Percentiles rank a stretch among this genome's conserved stretches.
phyloP scores from a whole-genome alignment of 2,888 invertebrate species.

The Lycocerus yunnanus region DNA sequence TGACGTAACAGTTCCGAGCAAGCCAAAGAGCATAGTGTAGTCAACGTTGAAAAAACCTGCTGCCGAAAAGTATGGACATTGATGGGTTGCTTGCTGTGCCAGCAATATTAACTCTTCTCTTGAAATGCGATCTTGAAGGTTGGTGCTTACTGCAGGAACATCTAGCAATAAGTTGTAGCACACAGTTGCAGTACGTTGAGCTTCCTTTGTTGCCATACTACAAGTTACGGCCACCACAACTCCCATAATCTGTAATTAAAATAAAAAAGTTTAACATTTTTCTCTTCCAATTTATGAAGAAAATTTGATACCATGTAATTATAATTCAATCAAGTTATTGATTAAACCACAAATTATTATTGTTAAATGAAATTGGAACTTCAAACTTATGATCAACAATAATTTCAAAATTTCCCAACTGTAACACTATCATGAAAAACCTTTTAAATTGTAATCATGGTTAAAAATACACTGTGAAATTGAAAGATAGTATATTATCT shows the following conservation, averaged over 20 bases:
- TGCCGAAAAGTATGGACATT: slow-evolving; percentile 29
- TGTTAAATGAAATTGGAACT: too few relatives aligned
- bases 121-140: slow-evolving; percentile 18
- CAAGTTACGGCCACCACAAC: slow-evolving; percentile 33
- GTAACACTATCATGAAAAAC: too few relatives aligned
- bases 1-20: slow-evolving; percentile 28
- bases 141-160: slow-evolving; percentile 22
- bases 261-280: too few relatives aligned
- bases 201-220: slow-evolving; percentile 34
- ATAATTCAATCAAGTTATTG: too few relatives aligned
- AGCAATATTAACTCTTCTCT: slow-evolving; percentile 25
- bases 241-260: slow-evolving; percentile 32
- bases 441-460: too few relatives aligned
- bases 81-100: slow-evolving; percentile 26
- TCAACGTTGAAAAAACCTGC: slow-evolving; percentile 33
- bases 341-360: too few relatives aligned
- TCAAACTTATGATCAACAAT: too few relatives aligned
- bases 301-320: too few relatives aligned
- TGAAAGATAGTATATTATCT: too few relatives aligned
- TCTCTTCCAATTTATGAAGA: too few relatives aligned
- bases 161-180: slow-evolving; percentile 34
- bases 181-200: slow-evolving; percentile 31
- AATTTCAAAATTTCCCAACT: too few relatives aligned
- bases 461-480: too few relatives aligned
- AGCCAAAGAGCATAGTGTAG: slow-evolving; percentile 28